Base-by-base conservation (phyloP, 2,113 vertebrate species). In the Brienomyrus brachyistius region DNA sequence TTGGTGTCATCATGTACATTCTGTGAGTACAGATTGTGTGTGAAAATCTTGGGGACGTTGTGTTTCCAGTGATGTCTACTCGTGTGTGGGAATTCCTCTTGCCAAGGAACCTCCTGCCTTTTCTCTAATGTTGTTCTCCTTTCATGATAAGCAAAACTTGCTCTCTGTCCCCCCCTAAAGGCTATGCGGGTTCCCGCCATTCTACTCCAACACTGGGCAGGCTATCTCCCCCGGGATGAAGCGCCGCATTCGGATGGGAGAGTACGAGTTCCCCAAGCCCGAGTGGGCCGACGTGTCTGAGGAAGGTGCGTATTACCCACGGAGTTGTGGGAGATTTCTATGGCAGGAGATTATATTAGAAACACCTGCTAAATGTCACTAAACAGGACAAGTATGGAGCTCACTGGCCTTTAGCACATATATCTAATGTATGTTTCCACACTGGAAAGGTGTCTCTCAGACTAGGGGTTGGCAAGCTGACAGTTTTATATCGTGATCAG, bases 211-310 rank as follows among this genome's bases (percentile, higher is more conserved):
- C 94, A 99, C 98, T 0, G 98, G 98, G 89, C 98, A 99, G 93
- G 98, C 98, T 91, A 99, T 99, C 93, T 99, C 98, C 84, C 98
- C 98, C 0, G 98, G 98, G 2, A 99, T 99, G 98, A 99, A 99
- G 95, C 97, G 96, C 89, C 96, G 98, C 91, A 99, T 99, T 93
- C 96, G 98, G n/a, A 97, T 98, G 96, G 98, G 98, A 86, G 98
- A 99, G 40, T 99, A 99, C 11, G 97, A 98, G 89, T 99, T 99
- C 93, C 98, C 98, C 51, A 97, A 96, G 59, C 98, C 98, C 2
- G 98, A 99, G 92, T 99, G 98, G 98, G 95, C 97, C 0, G 98
- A 99, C 0, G 98, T 99, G 15, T 99, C 98, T 13, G 97, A 98
- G 54, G 97, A 99, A 95, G 98, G 98, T 99, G 93, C 88, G 93